Percentiles rank a stretch among this genome's conserved stretches.
Evolutionary conservation across 2,113 vertebrate species (phyloP).

Genomic region (Phyllostomus discolor): DNA sequence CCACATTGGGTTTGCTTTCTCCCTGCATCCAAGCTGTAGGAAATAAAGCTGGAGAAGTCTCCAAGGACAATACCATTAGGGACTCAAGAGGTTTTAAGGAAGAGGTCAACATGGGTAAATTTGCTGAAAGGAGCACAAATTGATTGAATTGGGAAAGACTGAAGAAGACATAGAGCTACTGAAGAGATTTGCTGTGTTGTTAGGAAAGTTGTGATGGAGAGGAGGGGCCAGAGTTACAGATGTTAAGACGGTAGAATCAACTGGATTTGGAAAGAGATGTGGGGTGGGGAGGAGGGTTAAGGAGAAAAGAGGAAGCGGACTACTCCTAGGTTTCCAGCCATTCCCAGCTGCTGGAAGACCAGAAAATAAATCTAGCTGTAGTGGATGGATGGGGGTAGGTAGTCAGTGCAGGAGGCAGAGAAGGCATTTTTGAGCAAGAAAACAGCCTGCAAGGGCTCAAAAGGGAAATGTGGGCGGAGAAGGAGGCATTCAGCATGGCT

Average conservation of each 20-base stretch:
- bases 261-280: not conserved
- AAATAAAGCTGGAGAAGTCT: not conserved
- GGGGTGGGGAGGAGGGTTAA: not conserved
- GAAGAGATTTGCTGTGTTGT: not conserved
- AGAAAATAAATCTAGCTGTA: constrained; percentile 13
- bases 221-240: not conserved
- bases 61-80: not conserved
- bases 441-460: not conserved
- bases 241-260: not conserved
- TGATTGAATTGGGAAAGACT: not conserved
- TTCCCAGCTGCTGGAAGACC: not conserved
- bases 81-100: not conserved
- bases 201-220: not conserved
- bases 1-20: not conserved
- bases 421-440: constrained; percentile 18
- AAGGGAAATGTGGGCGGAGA: constrained; percentile 13
- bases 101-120: not conserved
- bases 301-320: not conserved
- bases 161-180: not conserved
- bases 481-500: not conserved
- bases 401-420: not conserved
- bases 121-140: not conserved
- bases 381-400: not conserved
- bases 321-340: not conserved
- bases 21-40: not conserved